Evolutionary conservation across 1,140 invertebrate species (phyloP).

Genomic region (Atta colombica): DNA sequence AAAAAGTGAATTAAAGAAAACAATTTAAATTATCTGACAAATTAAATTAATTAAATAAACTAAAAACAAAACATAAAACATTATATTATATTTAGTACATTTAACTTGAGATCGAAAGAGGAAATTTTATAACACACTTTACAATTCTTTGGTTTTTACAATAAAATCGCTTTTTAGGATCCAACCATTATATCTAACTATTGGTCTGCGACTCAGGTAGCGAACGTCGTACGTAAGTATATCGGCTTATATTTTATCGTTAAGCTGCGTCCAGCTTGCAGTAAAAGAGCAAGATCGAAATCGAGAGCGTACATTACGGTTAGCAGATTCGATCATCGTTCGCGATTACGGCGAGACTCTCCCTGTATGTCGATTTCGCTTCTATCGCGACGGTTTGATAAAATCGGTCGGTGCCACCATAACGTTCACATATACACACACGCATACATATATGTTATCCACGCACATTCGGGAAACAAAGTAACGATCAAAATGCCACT

Average conservation of each 20-base stretch:
- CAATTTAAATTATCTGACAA: not conserved
- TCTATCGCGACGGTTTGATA: constrained; percentile 49
- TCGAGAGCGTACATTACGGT: constrained; percentile 40
- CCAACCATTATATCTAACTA: not conserved
- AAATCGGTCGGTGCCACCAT: constrained; percentile 1
- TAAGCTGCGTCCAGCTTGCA: constrained; percentile 52
- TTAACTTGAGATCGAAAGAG: not conserved
- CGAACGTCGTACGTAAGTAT: constrained; percentile 55
- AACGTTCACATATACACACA: not conserved
- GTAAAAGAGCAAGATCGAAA: constrained; percentile 42
- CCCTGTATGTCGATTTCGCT: constrained; percentile 34
- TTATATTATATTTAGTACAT: not conserved
- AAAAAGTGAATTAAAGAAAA: not conserved
- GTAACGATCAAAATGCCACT: constrained; percentile 54
- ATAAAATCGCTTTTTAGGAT: constrained; percentile 17
- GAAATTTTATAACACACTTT: not conserved
- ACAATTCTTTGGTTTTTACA: not conserved
- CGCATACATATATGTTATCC: not conserved
- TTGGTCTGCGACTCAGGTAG: constrained; percentile 42
- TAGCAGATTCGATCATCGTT: constrained; percentile 46
- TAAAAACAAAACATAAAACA: not conserved
- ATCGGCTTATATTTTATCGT: constrained; percentile 51
- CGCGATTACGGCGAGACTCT: constrained; percentile 44
- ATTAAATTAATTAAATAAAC: not conserved
- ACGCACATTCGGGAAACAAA: constrained; percentile 49